Percentiles rank a stretch among this genome's conserved stretches.
Conservation (phyloP, 2,797 vertebrate genomes). For the Megaceryle alcyon region DNA sequence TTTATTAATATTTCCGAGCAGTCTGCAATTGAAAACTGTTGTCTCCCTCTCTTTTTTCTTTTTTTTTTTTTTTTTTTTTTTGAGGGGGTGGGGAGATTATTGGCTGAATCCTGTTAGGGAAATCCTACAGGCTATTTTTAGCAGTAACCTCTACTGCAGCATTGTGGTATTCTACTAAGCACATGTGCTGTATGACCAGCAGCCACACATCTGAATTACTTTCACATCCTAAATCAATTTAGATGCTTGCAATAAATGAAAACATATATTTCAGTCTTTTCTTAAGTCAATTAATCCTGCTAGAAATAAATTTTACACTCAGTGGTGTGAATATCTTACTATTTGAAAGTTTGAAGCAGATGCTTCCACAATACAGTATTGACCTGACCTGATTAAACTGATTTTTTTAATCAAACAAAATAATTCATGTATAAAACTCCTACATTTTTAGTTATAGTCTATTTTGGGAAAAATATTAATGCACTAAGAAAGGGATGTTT, state of each 20-base stretch:
- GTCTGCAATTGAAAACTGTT: slow-evolving; percentile 75
- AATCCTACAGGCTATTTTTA: slow-evolving; percentile 75
- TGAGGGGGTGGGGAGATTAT: not conserved
- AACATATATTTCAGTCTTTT: slow-evolving; percentile 35
- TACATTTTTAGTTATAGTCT: not conserved
- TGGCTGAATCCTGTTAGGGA: slow-evolving; percentile 68
- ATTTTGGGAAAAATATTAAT: not conserved
- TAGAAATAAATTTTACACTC: slow-evolving; percentile 23
- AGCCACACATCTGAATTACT: slow-evolving; percentile 60
- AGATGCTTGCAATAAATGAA: slow-evolving; percentile 58
- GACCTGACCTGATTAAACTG: not conserved
- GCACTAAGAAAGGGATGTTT: not conserved
- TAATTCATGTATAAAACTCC: not conserved
- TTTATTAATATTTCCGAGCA: slow-evolving; percentile 74
- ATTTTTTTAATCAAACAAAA: not conserved
- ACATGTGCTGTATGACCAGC: slow-evolving; percentile 58
- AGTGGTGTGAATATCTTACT: not conserved
- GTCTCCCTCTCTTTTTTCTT: not conserved
- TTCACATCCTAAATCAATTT: slow-evolving; percentile 71
- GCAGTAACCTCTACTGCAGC: slow-evolving; percentile 42
- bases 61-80: not conserved
- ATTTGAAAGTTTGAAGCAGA: not conserved
- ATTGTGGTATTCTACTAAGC: slow-evolving; percentile 45
- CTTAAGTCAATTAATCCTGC: slow-evolving; percentile 42
- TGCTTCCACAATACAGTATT: not conserved